A percentile compares a stretch with the other conserved stretches of the same genome.
phyloP scores from a whole-genome alignment of 1,140 invertebrate species.

The Euglossa dilemma region DNA sequence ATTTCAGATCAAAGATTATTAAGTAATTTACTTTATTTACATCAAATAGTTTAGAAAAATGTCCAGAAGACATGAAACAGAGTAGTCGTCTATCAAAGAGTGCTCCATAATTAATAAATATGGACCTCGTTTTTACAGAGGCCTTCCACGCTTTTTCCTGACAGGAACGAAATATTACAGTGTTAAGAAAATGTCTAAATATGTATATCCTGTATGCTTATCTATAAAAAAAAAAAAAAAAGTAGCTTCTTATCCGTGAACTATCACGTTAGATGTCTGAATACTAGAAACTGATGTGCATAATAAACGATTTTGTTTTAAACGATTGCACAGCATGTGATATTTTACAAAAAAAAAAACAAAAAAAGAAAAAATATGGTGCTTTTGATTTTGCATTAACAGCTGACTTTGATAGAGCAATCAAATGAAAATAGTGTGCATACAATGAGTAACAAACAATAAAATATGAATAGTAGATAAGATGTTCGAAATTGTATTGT shows the following conservation, averaged over 20 bases:
- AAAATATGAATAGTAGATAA: slow-evolving; percentile 22
- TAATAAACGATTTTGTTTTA: slow-evolving; percentile 52
- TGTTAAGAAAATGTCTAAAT: slow-evolving; percentile 14
- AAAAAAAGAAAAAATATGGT: slow-evolving; percentile 32
- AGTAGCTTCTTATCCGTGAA: slow-evolving; percentile 20
- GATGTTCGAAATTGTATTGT: slow-evolving; percentile 12
- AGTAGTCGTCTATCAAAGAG: slow-evolving; percentile 30
- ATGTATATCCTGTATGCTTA: slow-evolving; percentile 29
- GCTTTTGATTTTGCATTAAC: slow-evolving; percentile 45
- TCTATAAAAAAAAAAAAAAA: slow-evolving; percentile 2
- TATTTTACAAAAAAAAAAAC: slow-evolving; percentile 22
- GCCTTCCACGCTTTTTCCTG: slow-evolving; percentile 40
- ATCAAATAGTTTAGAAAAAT: slow-evolving; percentile 5
- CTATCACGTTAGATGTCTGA: slow-evolving; percentile 27
- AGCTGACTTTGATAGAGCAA: slow-evolving; percentile 14
- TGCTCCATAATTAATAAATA: slow-evolving; percentile 50
- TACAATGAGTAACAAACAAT: slow-evolving; percentile 32
- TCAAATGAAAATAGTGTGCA: slow-evolving; percentile 25
- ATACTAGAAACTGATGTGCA: slow-evolving; percentile 42
- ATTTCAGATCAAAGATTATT: slow-evolving; percentile 24
- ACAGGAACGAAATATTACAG: slow-evolving; percentile 23
- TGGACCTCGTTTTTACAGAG: slow-evolving; percentile 50
- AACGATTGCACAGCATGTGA: slow-evolving; percentile 32
- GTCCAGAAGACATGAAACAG: neutral
- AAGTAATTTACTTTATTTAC: slow-evolving; percentile 16